phyloP scores from a whole-genome alignment of 2,888 invertebrate genomes.

The Exocentrus adspersus region DNA sequence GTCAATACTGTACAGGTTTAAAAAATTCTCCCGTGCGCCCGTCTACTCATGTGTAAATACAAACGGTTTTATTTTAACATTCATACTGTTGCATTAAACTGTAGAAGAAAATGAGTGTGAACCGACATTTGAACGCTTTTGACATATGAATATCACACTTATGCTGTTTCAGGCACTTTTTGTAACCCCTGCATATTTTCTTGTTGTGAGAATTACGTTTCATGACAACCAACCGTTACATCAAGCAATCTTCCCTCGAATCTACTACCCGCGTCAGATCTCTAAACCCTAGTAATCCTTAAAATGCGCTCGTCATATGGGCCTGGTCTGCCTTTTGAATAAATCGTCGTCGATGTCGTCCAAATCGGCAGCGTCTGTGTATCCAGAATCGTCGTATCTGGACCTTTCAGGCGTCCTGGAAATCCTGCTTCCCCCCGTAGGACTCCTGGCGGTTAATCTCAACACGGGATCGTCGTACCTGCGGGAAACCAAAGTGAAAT shows the following conservation, averaged over 20 bases:
- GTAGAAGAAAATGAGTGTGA: no score
- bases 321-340: conserved; percentile 70
- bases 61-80: no score
- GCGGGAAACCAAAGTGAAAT: conserved; percentile 84
- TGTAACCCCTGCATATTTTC: no score
- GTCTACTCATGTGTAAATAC: no score
- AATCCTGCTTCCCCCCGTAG: conserved; percentile 65
- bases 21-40: no score
- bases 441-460: conserved; percentile 67
- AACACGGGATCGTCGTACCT: conserved; percentile 73
- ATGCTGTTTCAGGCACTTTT: no score
- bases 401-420: conserved; percentile 66
- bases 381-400: conserved; percentile 79
- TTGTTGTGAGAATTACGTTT: no score
- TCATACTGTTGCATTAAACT: no score
- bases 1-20: no score
- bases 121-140: no score
- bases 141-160: no score
- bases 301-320: conserved; percentile 39
- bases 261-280: not conserved
- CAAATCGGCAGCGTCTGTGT: conserved; percentile 74
- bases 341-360: conserved; percentile 76
- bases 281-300: conserved; percentile 20
- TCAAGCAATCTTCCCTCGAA: not conserved
- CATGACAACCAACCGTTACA: not conserved